Conservation (phyloP, 2,797 vertebrate genomes). For the Myripristis jacobus region DNA sequence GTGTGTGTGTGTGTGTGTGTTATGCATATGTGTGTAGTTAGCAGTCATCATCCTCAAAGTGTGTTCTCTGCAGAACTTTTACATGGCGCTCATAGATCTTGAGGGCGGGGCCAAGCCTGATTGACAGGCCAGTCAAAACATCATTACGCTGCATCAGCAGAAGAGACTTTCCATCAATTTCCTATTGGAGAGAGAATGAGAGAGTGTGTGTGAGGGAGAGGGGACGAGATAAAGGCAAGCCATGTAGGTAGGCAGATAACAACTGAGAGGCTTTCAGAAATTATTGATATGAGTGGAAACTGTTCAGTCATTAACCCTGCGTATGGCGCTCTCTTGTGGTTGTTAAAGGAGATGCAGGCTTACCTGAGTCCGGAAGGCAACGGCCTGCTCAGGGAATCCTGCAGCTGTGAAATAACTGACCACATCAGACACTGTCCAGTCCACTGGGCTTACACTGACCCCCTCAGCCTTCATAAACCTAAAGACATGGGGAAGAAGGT, state of each 20-base stretch:
- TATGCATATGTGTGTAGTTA: slow-evolving; percentile 59
- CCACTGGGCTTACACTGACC: slow-evolving; percentile 78
- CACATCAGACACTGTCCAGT: slow-evolving; percentile 91
- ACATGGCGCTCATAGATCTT: slow-evolving; percentile 92
- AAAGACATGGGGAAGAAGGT: slow-evolving; percentile 1
- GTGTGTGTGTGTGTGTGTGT: neutral
- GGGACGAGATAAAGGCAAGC: neutral
- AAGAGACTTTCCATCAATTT: slow-evolving; percentile 90
- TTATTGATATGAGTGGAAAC: slow-evolving; percentile 9
- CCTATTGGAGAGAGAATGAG: slow-evolving; percentile 71
- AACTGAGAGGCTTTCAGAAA: neutral
- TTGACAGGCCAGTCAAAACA: slow-evolving; percentile 89
- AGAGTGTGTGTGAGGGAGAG: neutral
- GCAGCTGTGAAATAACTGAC: slow-evolving; percentile 89
- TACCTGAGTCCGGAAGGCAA: slow-evolving; percentile 90
- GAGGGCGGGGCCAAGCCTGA: slow-evolving; percentile 89
- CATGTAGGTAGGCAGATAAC: neutral
- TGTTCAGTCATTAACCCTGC: slow-evolving; percentile 1
- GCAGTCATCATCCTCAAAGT: slow-evolving; percentile 89
- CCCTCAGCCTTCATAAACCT: slow-evolving; percentile 82
- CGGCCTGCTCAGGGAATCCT: slow-evolving; percentile 90
- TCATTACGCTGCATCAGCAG: slow-evolving; percentile 91
- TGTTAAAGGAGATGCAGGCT: slow-evolving; percentile 36
- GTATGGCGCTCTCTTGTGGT: slow-evolving; percentile 58
- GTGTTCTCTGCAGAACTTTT: slow-evolving; percentile 88